These are phyloP conservation scores for Calidris pugnax DNA, from an alignment of 2,113 vertebrate genomes.

Conservation along the genomic window DNA sequence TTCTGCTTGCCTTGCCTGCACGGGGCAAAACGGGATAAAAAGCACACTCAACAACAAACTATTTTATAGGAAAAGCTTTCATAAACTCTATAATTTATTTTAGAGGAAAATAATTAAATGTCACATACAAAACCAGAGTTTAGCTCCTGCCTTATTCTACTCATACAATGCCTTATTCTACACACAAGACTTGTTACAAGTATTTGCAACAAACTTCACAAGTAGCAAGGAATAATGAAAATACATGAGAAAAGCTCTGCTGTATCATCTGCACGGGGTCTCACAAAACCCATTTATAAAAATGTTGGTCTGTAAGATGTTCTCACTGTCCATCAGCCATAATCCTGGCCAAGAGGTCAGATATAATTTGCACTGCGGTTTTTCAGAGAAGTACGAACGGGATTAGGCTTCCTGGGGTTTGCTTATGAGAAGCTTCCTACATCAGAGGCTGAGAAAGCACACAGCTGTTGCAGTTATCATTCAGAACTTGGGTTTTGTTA, in stretches of 20 bases:
- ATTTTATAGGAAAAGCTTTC: neutral
- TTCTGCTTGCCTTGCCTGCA: conserved; percentile 92
- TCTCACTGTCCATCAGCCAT: neutral
- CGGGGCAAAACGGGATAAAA: neutral
- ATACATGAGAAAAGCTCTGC: neutral
- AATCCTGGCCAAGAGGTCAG: neutral
- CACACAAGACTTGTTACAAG: neutral
- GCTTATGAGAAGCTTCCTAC: neutral
- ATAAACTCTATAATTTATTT: neutral
- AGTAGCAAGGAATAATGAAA: neutral
- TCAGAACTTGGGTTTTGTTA: neutral
- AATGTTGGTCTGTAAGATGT: neutral
- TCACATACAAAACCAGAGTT: neutral
- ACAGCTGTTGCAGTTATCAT: neutral
- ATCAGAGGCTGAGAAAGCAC: neutral
- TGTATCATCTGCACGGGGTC: neutral
- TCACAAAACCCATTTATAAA: neutral
- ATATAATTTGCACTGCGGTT: neutral
- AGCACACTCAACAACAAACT: neutral
- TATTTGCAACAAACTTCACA: neutral
- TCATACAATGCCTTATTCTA: neutral
- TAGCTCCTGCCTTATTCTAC: neutral
- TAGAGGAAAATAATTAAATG: neutral
- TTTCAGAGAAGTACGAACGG: neutral
- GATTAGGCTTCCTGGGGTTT: neutral